Percentiles rank a stretch among this genome's conserved stretches.
Conservation (phyloP, 2,113 vertebrate species). For the Tragelaphus scriptus region DNA sequence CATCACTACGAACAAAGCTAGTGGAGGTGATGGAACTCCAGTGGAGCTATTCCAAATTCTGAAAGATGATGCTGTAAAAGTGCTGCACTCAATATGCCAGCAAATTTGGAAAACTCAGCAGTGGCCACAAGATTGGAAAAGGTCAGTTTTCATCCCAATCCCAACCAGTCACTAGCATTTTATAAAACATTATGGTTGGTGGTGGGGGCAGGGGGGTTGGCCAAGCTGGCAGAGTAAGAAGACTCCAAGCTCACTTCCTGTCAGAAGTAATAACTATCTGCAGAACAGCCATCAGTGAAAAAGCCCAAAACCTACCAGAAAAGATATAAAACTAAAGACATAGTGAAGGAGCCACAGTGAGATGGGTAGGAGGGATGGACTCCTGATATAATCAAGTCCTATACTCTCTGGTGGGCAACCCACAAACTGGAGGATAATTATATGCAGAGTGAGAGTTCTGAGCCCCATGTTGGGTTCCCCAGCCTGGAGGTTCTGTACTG, state of each 20-base stretch:
- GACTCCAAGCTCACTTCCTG: not conserved
- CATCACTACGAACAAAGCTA: too few relatives aligned
- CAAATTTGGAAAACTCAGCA: too few relatives aligned
- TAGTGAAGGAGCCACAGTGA: not conserved
- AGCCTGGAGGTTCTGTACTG: not conserved
- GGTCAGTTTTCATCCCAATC: too few relatives aligned
- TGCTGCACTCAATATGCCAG: too few relatives aligned
- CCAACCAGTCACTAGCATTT: not conserved
- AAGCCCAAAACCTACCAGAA: not conserved
- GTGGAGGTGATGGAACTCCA: too few relatives aligned
- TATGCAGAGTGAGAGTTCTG: not conserved
- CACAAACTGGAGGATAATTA: not conserved
- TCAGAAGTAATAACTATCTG: not conserved
- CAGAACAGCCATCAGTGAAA: not conserved
- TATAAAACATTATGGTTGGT: not conserved
- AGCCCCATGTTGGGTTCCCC: not conserved
- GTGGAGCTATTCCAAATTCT: too few relatives aligned
- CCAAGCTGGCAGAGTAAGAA: not conserved
- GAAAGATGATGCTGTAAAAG: too few relatives aligned
- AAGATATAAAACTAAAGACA: not conserved
- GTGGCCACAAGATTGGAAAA: too few relatives aligned
- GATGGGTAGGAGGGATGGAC: not conserved
- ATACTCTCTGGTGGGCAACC: not conserved
- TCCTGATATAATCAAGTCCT: not conserved
- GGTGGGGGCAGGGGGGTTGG: not conserved